Percentiles rank a stretch among this genome's conserved stretches.
Conservation (phyloP, 2,888 invertebrate species). For the Polymixis lichenea region DNA sequence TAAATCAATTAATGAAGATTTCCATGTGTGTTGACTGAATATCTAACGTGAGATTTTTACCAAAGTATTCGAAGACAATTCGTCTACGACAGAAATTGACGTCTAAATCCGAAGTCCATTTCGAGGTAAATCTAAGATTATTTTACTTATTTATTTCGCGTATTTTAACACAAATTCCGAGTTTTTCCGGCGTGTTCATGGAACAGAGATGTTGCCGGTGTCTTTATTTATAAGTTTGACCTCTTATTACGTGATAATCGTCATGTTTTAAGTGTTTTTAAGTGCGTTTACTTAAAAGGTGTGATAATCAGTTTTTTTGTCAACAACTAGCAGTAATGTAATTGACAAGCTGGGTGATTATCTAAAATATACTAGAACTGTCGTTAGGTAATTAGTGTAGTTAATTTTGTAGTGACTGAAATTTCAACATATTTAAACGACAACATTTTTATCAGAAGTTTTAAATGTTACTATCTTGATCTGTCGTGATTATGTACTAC, state of each 20-base stretch:
- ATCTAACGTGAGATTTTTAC: slow-evolving; percentile 38
- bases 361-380: slow-evolving; percentile 39
- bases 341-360: slow-evolving; percentile 46
- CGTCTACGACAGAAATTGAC: slow-evolving; percentile 48
- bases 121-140: slow-evolving; percentile 77
- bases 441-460: slow-evolving; percentile 11
- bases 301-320: slow-evolving; percentile 67
- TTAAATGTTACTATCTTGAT: slow-evolving; percentile 12
- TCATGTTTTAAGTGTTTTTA: slow-evolving; percentile 32
- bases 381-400: slow-evolving; percentile 22
- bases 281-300: slow-evolving; percentile 43
- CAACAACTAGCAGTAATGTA: slow-evolving; percentile 68
- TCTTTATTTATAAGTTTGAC: slow-evolving; percentile 47
- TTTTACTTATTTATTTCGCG: slow-evolving; percentile 71
- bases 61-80: slow-evolving; percentile 40
- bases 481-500: slow-evolving; percentile 13
- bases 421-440: slow-evolving; percentile 8
- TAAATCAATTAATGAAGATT: slow-evolving; percentile 42
- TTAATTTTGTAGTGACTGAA: slow-evolving; percentile 1
- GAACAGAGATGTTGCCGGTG: slow-evolving; percentile 27
- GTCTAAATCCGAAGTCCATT: slow-evolving; percentile 65
- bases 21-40: slow-evolving; percentile 38
- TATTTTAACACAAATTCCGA: slow-evolving; percentile 70
- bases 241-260: slow-evolving; percentile 30
- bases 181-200: slow-evolving; percentile 67